A percentile compares a stretch with the other conserved stretches of the same genome.
phyloP scores from a whole-genome alignment of 2,888 invertebrate genomes.

The Drosophila pseudotakahashii region DNA sequence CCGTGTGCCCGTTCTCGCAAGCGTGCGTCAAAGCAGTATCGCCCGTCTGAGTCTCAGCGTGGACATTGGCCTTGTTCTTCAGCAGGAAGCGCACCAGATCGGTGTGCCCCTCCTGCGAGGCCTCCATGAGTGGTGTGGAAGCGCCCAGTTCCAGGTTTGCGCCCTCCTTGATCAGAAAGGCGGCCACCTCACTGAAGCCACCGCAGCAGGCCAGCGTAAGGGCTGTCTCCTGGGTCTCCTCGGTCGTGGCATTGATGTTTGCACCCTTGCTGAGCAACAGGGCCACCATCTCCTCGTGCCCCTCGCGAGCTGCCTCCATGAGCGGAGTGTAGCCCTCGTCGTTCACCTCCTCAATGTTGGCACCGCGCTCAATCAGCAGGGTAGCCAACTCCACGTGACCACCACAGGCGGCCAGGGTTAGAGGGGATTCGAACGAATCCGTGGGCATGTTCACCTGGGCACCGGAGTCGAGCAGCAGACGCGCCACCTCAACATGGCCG shows the following conservation, averaged over 20 bases:
- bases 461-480: conserved; percentile 96
- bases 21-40: conserved; percentile 99
- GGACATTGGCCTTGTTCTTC: conserved; percentile 94
- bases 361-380: conserved; percentile 97
- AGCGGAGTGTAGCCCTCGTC: conserved; percentile 99
- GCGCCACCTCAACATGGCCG: conserved; percentile 98
- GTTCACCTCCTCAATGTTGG: conserved; percentile 99
- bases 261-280: conserved; percentile 96
- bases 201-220: conserved; percentile 97
- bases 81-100: conserved; percentile 94
- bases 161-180: conserved; percentile 97
- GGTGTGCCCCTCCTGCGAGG: conserved; percentile 98
- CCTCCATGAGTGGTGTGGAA: conserved; percentile 99
- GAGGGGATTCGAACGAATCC: conserved; percentile 99
- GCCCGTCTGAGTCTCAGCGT: conserved; percentile 96
- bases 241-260: conserved; percentile 98
- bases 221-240: conserved; percentile 99
- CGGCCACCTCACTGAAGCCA: conserved; percentile 97
- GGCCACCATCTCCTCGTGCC: conserved; percentile 99
- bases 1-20: conserved; percentile 99
- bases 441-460: conserved; percentile 99
- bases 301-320: conserved; percentile 99
- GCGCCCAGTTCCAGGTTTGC: conserved; percentile 97
- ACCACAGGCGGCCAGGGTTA: conserved; percentile 99
- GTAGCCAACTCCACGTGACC: conserved; percentile 99